Percentiles rank a stretch among this genome's conserved stretches.
These are phyloP conservation scores for Conger conger DNA, from an alignment of 2,113 vertebrate genomes.

Conservation along the genomic window DNA sequence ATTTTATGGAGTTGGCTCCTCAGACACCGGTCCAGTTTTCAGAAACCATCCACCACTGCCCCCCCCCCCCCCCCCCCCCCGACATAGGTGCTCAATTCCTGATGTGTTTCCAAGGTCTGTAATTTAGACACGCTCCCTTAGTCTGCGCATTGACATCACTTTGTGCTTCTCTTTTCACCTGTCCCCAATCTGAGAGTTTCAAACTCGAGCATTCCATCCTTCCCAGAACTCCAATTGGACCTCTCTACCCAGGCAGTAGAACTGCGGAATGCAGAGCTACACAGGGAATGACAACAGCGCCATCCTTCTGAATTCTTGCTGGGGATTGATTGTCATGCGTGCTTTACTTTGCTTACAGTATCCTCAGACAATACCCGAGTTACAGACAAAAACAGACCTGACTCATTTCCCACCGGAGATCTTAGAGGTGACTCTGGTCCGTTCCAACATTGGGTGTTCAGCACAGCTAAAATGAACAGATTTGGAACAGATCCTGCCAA, in stretches of 20 bases:
- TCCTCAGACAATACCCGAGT: neutral
- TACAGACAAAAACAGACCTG: neutral
- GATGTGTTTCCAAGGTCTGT: neutral
- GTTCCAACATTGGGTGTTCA: neutral
- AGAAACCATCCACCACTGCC: neutral
- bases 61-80: too few relatives aligned
- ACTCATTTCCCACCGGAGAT: neutral
- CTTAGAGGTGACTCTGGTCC: neutral
- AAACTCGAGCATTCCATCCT: neutral
- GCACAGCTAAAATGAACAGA: neutral
- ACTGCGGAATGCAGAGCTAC: neutral
- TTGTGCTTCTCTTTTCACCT: slow-evolving; percentile 12
- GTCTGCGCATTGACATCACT: neutral
- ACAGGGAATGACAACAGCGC: neutral
- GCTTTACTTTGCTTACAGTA: neutral
- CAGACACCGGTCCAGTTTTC: neutral
- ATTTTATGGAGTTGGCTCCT: neutral
- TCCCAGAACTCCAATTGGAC: neutral
- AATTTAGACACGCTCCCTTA: neutral
- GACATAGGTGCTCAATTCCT: neutral
- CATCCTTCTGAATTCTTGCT: neutral
- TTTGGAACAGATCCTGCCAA: neutral
- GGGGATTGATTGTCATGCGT: neutral
- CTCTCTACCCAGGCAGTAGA: neutral
- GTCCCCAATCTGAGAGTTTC: neutral